Conservation (phyloP, 1,140 invertebrate species). For the Nymphalis io region DNA sequence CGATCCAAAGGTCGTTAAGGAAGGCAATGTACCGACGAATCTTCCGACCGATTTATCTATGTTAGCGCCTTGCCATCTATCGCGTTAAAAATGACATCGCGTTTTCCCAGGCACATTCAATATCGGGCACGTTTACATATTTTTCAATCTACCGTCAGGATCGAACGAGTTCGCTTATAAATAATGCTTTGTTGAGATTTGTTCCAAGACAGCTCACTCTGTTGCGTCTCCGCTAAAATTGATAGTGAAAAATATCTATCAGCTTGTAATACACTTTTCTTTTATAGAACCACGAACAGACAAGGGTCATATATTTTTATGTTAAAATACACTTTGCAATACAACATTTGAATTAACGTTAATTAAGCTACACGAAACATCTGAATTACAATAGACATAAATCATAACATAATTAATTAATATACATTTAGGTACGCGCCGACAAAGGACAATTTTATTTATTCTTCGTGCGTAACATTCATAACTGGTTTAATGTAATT, state of each 20-base stretch:
- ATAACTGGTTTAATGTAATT: background rate
- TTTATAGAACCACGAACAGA: background rate
- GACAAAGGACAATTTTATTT: conserved; percentile 7
- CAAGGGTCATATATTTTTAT: background rate
- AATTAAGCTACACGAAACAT: background rate
- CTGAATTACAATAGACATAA: background rate
- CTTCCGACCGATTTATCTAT: conserved; percentile 69
- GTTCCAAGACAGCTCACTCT: conserved; percentile 17
- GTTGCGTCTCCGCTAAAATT: conserved; percentile 17
- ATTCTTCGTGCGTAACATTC: conserved; percentile 1
- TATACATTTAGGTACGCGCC: background rate
- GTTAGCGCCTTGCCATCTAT: conserved; percentile 61
- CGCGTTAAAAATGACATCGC: conserved; percentile 71
- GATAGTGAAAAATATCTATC: conserved; percentile 9
- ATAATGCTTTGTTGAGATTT: conserved; percentile 30
- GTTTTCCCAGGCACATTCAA: conserved; percentile 62
- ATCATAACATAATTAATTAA: conserved; percentile 11
- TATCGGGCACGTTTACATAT: conserved; percentile 65
- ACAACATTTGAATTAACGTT: background rate
- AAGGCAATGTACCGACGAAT: conserved; percentile 66
- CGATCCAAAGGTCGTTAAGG: conserved; percentile 67
- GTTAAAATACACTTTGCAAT: background rate
- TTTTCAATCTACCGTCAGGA: conserved; percentile 54
- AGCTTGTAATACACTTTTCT: background rate
- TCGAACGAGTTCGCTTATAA: conserved; percentile 26